Base-by-base conservation (phyloP, 2,797 vertebrate genomes). In the Semotilus atromaculatus region DNA sequence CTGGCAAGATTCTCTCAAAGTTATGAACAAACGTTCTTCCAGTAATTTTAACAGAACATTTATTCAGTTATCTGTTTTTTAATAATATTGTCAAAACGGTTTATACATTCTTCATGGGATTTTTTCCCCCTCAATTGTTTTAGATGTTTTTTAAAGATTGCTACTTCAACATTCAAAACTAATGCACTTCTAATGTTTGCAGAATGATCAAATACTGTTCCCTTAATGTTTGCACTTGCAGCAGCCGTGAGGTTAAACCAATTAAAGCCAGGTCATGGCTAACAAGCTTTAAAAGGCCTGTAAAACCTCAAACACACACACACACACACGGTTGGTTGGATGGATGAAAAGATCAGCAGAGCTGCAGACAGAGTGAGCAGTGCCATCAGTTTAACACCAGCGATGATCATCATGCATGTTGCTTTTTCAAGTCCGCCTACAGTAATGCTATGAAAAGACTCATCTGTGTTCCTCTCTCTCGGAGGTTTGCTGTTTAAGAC, bases 251-350 rank as follows among this genome's bases (percentile, higher is more conserved):
- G 87, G 85, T 87, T 89, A 88, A 89, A 86, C 87, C 85, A 88
- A 87, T 89, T 89, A 89, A 83, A 75, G 76, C 83, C 83, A 87
- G 85, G 83, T 85, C 71, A 88, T 86, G 81, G 38, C 87, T 87
- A 89, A 89, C 87, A 87, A 87, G 87, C 81, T 84, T 89, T 88
- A 81, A 89, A 88, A 88, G 87, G 64, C 62, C 79, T 83, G 84
- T 85, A 85, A 89, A 88, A 81, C 60, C 72, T 60, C 80, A 82
- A 75, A 86, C 68, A 79, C 74, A 38, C 31, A 62, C 45, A 68
- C 64, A 81, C 68, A 48, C 40, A 80, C n/a, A 62, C 43, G 80
- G n/a, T n/a, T 53, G 53, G 71, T 80, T 70, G 79, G 71, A 71
- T 55, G 77, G 81, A 80, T 85, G 79, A 87, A 79, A 53, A 87